phyloP scores from a whole-genome alignment of 1,140 invertebrate species.

The Halesus radiatus region DNA sequence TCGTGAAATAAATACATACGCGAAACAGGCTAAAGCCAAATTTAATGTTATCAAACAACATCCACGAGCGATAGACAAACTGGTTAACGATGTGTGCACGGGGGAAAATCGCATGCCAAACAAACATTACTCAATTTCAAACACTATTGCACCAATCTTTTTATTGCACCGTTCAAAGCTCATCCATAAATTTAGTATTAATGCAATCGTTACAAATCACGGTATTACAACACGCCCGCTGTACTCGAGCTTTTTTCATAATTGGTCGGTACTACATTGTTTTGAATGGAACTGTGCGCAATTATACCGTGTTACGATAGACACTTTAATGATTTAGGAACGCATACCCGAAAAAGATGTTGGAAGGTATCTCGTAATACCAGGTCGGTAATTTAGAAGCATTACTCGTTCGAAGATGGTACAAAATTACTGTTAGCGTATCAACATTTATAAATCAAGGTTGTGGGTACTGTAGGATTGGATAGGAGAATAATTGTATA shows the following conservation, averaged over 20 bases:
- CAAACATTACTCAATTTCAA: constrained; percentile 5
- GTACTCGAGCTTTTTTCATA: not conserved
- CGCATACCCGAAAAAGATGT: too few species aligned
- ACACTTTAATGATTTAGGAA: too few species aligned
- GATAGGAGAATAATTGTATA: not conserved
- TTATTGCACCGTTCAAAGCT: constrained; percentile 16
- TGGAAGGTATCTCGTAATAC: too few species aligned
- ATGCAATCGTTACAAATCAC: constrained; percentile 22
- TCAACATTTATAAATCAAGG: too few species aligned
- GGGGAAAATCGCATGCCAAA: constrained; percentile 21
- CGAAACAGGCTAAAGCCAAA: not conserved
- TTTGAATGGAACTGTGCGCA: too few species aligned
- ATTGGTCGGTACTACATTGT: too few species aligned
- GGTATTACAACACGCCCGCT: not conserved
- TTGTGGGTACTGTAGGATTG: not conserved
- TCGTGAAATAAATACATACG: not conserved
- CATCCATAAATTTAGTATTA: constrained; percentile 15
- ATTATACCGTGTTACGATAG: too few species aligned
- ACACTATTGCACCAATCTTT: constrained; percentile 3
- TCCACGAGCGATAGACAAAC: not conserved
- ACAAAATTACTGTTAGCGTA: too few species aligned
- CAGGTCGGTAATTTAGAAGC: too few species aligned
- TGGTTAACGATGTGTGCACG: not conserved
- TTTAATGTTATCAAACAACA: not conserved
- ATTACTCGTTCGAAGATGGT: too few species aligned